Evolutionary conservation across 2,888 invertebrate genomes (phyloP).

Genomic region (Anodontia alba): DNA sequence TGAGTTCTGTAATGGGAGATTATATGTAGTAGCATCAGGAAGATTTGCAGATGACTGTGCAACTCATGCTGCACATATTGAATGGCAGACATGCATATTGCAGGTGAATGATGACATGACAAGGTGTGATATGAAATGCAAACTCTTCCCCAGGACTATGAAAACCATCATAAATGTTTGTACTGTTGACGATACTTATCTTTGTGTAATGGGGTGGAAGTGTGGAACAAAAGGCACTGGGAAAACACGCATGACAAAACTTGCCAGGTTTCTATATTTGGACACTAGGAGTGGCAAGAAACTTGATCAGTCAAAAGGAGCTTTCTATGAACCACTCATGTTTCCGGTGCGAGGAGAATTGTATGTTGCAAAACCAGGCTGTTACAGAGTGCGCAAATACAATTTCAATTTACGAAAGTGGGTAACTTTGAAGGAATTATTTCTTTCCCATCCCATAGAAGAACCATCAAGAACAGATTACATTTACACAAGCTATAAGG

Average conservation of each 20-base stretch:
- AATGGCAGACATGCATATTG: conserved; percentile 61
- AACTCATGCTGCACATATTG: conserved; percentile 14
- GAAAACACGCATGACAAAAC: conserved; percentile 35
- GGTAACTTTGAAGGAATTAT: conserved; percentile 46
- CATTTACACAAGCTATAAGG: conserved; percentile 57
- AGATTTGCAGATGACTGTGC: conserved; percentile 16
- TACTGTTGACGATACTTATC: conserved; percentile 55
- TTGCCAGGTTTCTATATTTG: conserved; percentile 58
- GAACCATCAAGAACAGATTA: conserved; percentile 63
- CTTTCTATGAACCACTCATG: conserved; percentile 61
- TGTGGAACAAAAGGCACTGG: conserved; percentile 39
- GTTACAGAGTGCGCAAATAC: conserved; percentile 58
- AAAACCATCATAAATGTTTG: conserved; percentile 62
- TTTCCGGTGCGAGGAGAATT: conserved; percentile 63
- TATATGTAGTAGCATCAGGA: conserved; percentile 66
- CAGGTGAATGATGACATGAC: conserved; percentile 58
- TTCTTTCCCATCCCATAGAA: conserved; percentile 57
- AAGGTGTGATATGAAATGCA: conserved; percentile 54
- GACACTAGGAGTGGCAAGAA: conserved; percentile 52
- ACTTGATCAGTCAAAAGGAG: conserved; percentile 59
- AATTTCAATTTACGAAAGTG: conserved; percentile 57
- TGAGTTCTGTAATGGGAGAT: conserved; percentile 53
- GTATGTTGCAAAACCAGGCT: conserved; percentile 65
- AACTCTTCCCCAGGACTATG: conserved; percentile 60
- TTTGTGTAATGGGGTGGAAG: conserved; percentile 70